These are phyloP conservation scores for Phenacoccus solenopsis DNA, from an alignment of 1,140 invertebrate genomes.

Conservation along the genomic window DNA sequence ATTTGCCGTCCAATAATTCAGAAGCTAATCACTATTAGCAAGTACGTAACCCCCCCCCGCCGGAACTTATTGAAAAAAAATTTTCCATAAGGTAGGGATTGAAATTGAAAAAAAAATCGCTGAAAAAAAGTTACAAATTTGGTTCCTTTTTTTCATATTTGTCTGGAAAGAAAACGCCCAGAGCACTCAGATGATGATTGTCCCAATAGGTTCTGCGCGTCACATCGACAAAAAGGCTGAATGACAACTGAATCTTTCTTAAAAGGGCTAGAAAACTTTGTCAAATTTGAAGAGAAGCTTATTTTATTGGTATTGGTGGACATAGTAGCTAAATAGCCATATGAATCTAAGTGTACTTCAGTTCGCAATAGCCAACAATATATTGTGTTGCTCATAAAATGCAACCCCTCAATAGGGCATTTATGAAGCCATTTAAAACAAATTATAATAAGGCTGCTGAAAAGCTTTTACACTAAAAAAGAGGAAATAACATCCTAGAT, in stretches of 20 bases:
- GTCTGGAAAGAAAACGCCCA: slow-evolving; percentile 22
- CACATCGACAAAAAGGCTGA: slow-evolving; percentile 27
- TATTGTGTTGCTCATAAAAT: slow-evolving; percentile 28
- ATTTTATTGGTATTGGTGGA: slow-evolving; percentile 23
- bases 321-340: slow-evolving; percentile 23
- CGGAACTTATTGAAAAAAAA: too few species aligned
- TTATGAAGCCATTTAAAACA: slow-evolving; percentile 32
- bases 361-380: slow-evolving; percentile 11
- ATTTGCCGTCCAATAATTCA: too few species aligned
- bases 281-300: slow-evolving; percentile 19
- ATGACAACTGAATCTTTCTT: slow-evolving; percentile 28
- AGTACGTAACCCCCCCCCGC: too few species aligned
- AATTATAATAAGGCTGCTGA: slow-evolving; percentile 27
- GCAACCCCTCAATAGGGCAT: slow-evolving; percentile 34
- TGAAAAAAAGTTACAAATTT: slow-evolving; percentile 30
- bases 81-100: too few species aligned
- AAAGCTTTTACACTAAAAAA: slow-evolving; percentile 29
- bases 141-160: slow-evolving; percentile 27
- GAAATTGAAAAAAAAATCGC: slow-evolving; percentile 29
- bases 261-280: slow-evolving; percentile 24
- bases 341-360: slow-evolving; percentile 23
- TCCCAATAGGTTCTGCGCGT: slow-evolving; percentile 25
- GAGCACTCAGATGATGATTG: slow-evolving; percentile 26
- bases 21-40: too few species aligned
- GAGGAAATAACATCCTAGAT: slow-evolving; percentile 21